These are phyloP conservation scores for Platichthys stellatus DNA, from an alignment of 2,113 vertebrate genomes.

Conservation along the genomic window DNA sequence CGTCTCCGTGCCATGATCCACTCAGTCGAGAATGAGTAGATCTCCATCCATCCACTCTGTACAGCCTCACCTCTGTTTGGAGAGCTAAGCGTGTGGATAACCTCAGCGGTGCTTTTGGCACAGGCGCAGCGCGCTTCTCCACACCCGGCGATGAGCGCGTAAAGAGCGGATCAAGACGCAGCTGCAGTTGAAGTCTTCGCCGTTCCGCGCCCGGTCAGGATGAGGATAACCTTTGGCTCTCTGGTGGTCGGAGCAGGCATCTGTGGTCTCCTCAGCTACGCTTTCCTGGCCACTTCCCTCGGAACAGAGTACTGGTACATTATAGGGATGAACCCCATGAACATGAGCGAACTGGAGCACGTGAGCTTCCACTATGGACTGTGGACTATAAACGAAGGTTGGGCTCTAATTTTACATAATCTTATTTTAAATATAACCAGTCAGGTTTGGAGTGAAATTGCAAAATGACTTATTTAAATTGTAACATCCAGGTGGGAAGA, in stretches of 20 bases:
- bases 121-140: not conserved
- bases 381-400: conserved; percentile 78
- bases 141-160: not conserved
- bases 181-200: not conserved
- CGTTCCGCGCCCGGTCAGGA: conserved; percentile 18
- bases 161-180: not conserved
- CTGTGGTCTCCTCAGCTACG: conserved; percentile 80
- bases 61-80: not conserved
- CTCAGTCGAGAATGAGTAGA: not conserved
- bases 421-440: not conserved
- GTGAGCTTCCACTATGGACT: conserved; percentile 76
- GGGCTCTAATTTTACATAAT: not conserved
- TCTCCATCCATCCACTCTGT: not conserved
- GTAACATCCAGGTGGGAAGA: conserved; percentile 50
- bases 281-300: conserved; percentile 75
- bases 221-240: conserved; percentile 65
- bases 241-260: conserved; percentile 79
- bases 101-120: not conserved
- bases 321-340: conserved; percentile 73
- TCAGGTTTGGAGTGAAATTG: not conserved
- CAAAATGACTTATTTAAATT: not conserved
- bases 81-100: not conserved
- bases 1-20: not conserved
- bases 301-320: conserved; percentile 85
- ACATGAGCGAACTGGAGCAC: conserved; percentile 61